Evolutionary conservation across 2,888 invertebrate genomes (phyloP).

Genomic region (Pyrgus malvae): DNA sequence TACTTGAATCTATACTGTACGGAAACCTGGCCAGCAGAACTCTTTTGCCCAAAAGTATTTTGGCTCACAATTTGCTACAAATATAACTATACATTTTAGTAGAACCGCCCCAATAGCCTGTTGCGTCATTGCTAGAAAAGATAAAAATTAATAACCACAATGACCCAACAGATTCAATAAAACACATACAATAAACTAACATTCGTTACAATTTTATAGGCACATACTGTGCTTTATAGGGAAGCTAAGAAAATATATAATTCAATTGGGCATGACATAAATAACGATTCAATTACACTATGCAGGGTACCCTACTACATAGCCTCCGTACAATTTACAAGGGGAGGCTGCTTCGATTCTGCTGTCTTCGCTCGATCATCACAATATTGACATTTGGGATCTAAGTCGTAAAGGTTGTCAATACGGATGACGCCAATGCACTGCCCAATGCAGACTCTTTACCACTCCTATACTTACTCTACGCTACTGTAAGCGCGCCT

Average conservation of each 20-base stretch:
- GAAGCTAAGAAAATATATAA: slow-evolving; percentile 69
- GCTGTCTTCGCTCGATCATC: slow-evolving; percentile 37
- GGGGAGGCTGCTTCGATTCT: slow-evolving; percentile 44
- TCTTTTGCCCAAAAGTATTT: slow-evolving; percentile 35
- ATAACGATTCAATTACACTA: slow-evolving; percentile 64
- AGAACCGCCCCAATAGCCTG: slow-evolving; percentile 60
- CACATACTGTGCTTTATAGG: slow-evolving; percentile 64
- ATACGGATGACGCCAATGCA: slow-evolving; percentile 54
- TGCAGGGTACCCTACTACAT: slow-evolving; percentile 52
- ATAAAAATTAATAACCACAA: slow-evolving; percentile 57
- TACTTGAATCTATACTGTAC: slow-evolving; percentile 29
- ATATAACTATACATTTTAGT: slow-evolving; percentile 42
- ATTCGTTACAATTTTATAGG: slow-evolving; percentile 65
- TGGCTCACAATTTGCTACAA: slow-evolving; percentile 26
- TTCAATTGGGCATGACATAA: slow-evolving; percentile 62
- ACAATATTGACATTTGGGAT: slow-evolving; percentile 48
- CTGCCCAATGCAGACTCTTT: slow-evolving; percentile 41
- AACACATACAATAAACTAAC: slow-evolving; percentile 58
- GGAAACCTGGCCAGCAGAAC: slow-evolving; percentile 53
- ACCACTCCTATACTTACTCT: slow-evolving; percentile 58
- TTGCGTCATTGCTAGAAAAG: slow-evolving; percentile 51
- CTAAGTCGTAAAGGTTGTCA: slow-evolving; percentile 54
- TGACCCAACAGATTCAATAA: slow-evolving; percentile 54
- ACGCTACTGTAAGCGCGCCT: slow-evolving; percentile 58
- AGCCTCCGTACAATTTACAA: slow-evolving; percentile 61